A percentile compares a stretch with the other conserved stretches of the same genome.
These are phyloP conservation scores for Plotosus lineatus DNA, from an alignment of 2,113 vertebrate species.

Conservation along the genomic window DNA sequence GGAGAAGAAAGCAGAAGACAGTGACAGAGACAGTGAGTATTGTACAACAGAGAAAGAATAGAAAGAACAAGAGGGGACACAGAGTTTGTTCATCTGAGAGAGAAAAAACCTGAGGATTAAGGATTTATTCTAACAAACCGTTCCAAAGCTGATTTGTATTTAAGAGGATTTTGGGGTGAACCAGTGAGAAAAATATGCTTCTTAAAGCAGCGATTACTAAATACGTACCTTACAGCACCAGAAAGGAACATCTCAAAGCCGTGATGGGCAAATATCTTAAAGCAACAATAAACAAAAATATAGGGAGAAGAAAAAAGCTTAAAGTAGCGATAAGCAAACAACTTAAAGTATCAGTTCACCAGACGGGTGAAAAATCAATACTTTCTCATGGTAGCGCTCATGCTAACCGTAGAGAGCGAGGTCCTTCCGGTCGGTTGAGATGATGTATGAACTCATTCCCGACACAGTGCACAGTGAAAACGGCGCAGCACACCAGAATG, in stretches of 20 bases:
- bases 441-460: neutral
- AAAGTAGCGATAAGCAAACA: neutral
- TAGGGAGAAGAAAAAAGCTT: neutral
- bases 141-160: neutral
- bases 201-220: neutral
- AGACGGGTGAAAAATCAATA: neutral
- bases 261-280: neutral
- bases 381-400: neutral
- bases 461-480: neutral
- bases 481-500: neutral
- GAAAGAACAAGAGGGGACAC: constrained; percentile 26
- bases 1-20: constrained; percentile 2
- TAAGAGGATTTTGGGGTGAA: neutral
- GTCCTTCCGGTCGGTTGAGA: neutral
- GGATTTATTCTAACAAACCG: constrained; percentile 26
- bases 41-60: neutral
- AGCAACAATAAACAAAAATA: neutral
- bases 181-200: neutral
- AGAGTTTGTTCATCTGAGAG: constrained; percentile 48
- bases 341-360: neutral
- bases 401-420: neutral
- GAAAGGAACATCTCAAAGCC: neutral
- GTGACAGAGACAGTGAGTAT: neutral
- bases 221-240: neutral
- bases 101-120: constrained; percentile 53